Evolutionary conservation across 2,113 vertebrate species (phyloP), one percentile per base, ranked within the genome.

Genomic region (Verasper variegatus): DNA sequence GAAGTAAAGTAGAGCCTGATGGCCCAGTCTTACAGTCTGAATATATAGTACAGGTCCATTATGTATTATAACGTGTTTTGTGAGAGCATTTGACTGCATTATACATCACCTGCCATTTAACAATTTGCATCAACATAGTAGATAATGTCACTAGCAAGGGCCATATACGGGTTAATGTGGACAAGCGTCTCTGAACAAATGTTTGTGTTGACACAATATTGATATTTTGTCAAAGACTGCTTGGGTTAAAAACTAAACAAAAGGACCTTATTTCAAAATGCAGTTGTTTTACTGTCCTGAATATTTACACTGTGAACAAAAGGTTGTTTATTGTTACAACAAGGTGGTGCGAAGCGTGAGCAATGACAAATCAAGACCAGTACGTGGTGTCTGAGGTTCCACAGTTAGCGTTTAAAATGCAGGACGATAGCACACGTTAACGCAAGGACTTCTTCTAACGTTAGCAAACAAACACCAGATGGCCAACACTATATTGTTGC

Each of bases 241-340:
- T 24, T 4, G 4, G 12, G 13, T 59, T 69, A 37, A 26, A 21
- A 5, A 24, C 20, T 61, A 61, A 66, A 18, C 26, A 2, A 1
- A 31, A 7, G 24, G 21, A 24, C 21, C 12, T 10, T 20, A 18
- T 18, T 18, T 15, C 45, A 49, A n/a, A n/a, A 51, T 51, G 49
- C 13, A 20, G 18, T 20, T 18, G 13, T 27, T 3, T 14, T 26
- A 26, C 23, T 59, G 13, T 18, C 14, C 17, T 5, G 51, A 20
- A 13, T 86, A 61, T 85, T 78, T 61, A 77, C 74, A 75, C 54
- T 79, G 60, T 75, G 54, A 52, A 85, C 77, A 87, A n/a, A 52
- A 40, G 3, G 35, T 18, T 91, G 86, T 81, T 86, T 67, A 64
- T 75, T 4, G 71, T 65, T 65, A 68, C 71, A 75, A 89, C 88